Evolutionary conservation across 2,888 invertebrate genomes (phyloP).

Genomic region (Lydus trimaculatus): DNA sequence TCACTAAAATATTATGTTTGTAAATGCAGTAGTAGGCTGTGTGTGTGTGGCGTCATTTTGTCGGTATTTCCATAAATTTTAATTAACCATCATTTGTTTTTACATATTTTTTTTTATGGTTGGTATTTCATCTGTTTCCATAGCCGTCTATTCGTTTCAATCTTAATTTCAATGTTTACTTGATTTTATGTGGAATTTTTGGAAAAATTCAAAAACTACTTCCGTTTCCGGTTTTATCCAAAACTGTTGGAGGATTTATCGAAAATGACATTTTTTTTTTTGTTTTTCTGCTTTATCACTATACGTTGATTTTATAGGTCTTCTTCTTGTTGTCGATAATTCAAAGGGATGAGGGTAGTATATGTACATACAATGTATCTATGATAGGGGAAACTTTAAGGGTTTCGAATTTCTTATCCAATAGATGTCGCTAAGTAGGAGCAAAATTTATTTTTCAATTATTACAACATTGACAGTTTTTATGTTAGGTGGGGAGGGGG

Average conservation of each 20-base stretch:
- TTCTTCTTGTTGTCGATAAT: too few species aligned
- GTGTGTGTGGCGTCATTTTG: constrained; percentile 42
- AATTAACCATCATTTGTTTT: background rate
- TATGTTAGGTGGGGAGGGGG: too few species aligned
- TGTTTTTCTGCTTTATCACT: too few species aligned
- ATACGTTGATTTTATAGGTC: too few species aligned
- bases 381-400: background rate
- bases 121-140: background rate
- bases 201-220: too few species aligned
- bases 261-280: too few species aligned
- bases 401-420: constrained; percentile 2
- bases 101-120: background rate
- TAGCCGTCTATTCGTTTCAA: background rate
- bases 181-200: background rate
- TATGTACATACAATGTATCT: too few species aligned
- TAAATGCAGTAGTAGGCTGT: constrained; percentile 33
- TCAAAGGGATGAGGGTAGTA: background rate
- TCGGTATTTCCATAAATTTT: constrained; percentile 24
- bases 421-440: constrained; percentile 20
- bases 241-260: too few species aligned
- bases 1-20: constrained; percentile 31
- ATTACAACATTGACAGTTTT: too few species aligned
- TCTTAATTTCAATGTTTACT: too few species aligned
- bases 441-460: background rate
- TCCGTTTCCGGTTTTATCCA: too few species aligned